Base-by-base conservation (phyloP, 2,888 invertebrate species). In the Apamea monoglypha region DNA sequence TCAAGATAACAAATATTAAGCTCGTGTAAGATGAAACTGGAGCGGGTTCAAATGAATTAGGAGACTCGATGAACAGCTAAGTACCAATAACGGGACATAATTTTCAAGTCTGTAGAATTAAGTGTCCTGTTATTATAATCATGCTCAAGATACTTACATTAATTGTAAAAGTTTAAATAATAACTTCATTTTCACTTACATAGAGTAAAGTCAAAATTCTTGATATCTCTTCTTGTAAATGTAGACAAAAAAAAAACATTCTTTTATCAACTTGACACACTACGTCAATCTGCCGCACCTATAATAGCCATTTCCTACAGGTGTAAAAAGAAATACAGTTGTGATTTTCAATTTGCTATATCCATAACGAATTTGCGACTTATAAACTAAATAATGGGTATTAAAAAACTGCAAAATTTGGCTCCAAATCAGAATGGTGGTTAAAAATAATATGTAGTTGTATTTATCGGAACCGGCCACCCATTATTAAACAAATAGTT, bases 1-100 rank as follows among this genome's bases (percentile, higher is more conserved):
- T 74, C 44, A n/a, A 40, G 73, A 56, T 21, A 86, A 79, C 78
- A 85, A 84, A 74, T 86, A 66, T 70, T 72, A 78, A 74, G 86
- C 64, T 66, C 66, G 61, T 71, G 44, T 74, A 53, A 36, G 40
- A 66, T 36, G 70, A 73, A 36, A 63, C 44, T 67, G 32, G 81
- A 50, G 32, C 50, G 47, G 16, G 53, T 69, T 71, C 63, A 63
- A 63, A 67, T 67, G 29, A 71, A 74, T 74, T 36, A 50, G 18
- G 40, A 32, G n/a, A 53, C 25, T 32, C 32, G 44, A 32, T 25
- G 56, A 32, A 36, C 29, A 56, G 61, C 44, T 73, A 36, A 53
- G 29, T 73, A 29, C 21, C 6, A 29, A 2, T 18, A 36, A 6
- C 16, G 32, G 21, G 18, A n/a, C n/a, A 66, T 36, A 14, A 40